Base-by-base conservation (phyloP, 2,888 invertebrate genomes). In the Cremastobaeus sp. region DNA sequence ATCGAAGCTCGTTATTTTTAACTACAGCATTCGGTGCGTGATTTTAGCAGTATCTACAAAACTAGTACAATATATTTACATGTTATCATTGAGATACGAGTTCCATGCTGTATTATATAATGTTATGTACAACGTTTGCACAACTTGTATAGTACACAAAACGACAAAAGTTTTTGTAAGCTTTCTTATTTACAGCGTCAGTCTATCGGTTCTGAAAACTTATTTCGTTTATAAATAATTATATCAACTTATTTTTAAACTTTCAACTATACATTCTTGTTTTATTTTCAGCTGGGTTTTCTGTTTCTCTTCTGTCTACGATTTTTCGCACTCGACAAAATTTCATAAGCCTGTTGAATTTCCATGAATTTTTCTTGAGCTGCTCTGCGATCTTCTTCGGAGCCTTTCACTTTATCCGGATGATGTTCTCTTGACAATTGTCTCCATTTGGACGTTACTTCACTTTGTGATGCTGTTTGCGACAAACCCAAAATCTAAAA, bases 281-380 rank as follows among this genome's bases (percentile, higher is more conserved):
- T 18, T 43, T 39, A 28, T 21, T 48, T 62, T 66, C 52, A 62
- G 30, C 55, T 65, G 5, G 89, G 92, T 80, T 93, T 92, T 80
- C 93, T 93, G 84, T 96, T 96, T 75, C 92, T 91, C 52, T 92
- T 89, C 76, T 91, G 91, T 48, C 96, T 89, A 76, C 93, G 92
- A 54, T 92, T 91, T 83, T 96, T 95, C 78, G 94, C 94, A 79
- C 93, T 95, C 5, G 95, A 96, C 0, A 97, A 89, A 37, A 95
- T 93, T 84, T 95, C 96, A 85, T 97, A 98, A 0, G 98, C 96
- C 84, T 95, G 94, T 82, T 97, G 96, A 73, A 97, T 95, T 82
- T 97, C 96, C 90, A 97, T 95, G 86, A 98, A 98, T 54, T 91
- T 92, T 77, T 95, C 94, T 83, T 97, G 95, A 0, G 96, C 96